Percentiles rank a stretch among this genome's conserved stretches.
Evolutionary conservation across 1,140 invertebrate species (phyloP).

Genomic region (Drosophila virilis): DNA sequence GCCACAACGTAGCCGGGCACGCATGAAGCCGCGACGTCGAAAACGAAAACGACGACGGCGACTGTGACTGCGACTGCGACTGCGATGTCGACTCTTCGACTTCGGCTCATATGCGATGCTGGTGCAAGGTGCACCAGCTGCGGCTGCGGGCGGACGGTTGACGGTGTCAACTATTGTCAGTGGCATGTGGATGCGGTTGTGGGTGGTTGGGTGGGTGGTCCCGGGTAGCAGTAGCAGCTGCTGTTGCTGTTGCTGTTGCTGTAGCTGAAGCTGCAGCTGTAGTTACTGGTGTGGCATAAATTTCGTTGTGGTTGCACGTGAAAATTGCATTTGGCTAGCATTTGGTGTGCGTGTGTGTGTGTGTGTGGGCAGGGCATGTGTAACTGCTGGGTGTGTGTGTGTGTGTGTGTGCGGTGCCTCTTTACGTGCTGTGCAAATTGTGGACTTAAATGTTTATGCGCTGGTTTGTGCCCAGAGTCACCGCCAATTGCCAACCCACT

Average conservation of each 20-base stretch:
- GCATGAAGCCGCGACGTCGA: constrained; percentile 58
- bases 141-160: constrained; percentile 55
- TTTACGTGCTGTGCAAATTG: constrained; percentile 75
- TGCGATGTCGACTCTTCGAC: constrained; percentile 20
- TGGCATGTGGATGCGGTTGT: constrained; percentile 16
- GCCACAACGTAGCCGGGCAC: constrained; percentile 66
- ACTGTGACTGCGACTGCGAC: constrained; percentile 2
- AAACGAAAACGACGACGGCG: too few relatives aligned
- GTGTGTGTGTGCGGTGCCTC: constrained; percentile 33
- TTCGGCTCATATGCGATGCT: constrained; percentile 38
- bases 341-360: constrained; percentile 47
- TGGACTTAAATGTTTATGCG: constrained; percentile 81
- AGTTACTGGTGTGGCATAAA: constrained; percentile 79
- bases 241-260: too few relatives aligned
- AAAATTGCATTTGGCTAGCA: constrained; percentile 80
- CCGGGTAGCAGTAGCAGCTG: constrained; percentile 19
- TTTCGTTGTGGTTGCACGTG: constrained; percentile 82
- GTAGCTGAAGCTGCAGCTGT: constrained; percentile 56
- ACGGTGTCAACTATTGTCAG: constrained; percentile 69
- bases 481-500: constrained; percentile 36
- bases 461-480: constrained; percentile 46
- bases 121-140: constrained; percentile 60
- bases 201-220: too few relatives aligned
- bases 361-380: constrained; percentile 3
- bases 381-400: neutral